These are phyloP conservation scores for Microtus oregoni DNA, from an alignment of 2,113 vertebrate species.

Conservation along the genomic window DNA sequence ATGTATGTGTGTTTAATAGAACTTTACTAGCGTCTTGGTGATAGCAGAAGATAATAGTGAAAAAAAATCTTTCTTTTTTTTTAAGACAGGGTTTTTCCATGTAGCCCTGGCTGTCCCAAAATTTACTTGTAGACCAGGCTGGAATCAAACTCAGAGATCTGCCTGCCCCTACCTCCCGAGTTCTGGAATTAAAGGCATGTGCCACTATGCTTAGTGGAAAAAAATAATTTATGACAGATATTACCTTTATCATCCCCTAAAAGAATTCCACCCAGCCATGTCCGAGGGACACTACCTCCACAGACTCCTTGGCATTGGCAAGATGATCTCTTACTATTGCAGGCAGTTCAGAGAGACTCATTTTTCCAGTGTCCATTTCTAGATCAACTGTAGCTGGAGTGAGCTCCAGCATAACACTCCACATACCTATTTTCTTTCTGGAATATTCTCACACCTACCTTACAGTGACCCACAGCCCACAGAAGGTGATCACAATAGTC, in stretches of 20 bases:
- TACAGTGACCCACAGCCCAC: neutral
- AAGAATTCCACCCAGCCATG: neutral
- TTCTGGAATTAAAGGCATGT: neutral
- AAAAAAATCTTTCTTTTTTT: neutral
- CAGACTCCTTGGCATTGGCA: neutral
- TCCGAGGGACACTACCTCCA: neutral
- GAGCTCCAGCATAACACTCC: neutral
- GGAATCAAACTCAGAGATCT: neutral
- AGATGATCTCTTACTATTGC: neutral
- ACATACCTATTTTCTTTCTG: constrained; percentile 5
- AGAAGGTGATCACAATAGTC: neutral
- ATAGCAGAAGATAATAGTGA: constrained; percentile 29
- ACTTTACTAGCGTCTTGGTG: neutral
- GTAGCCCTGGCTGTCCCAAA: neutral
- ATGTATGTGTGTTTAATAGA: constrained; percentile 49
- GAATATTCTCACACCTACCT: neutral
- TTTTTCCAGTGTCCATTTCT: neutral
- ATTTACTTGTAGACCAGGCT: neutral
- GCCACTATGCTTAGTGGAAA: neutral
- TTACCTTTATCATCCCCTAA: constrained; percentile 48
- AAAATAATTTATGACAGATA: constrained; percentile 14
- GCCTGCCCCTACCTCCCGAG: neutral
- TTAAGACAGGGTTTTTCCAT: neutral
- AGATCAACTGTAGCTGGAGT: neutral
- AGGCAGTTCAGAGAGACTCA: neutral